A percentile compares a stretch with the other conserved stretches of the same genome.
Evolutionary conservation across 2,888 invertebrate species (phyloP).

Genomic region (Pharmacophagus antenor): DNA sequence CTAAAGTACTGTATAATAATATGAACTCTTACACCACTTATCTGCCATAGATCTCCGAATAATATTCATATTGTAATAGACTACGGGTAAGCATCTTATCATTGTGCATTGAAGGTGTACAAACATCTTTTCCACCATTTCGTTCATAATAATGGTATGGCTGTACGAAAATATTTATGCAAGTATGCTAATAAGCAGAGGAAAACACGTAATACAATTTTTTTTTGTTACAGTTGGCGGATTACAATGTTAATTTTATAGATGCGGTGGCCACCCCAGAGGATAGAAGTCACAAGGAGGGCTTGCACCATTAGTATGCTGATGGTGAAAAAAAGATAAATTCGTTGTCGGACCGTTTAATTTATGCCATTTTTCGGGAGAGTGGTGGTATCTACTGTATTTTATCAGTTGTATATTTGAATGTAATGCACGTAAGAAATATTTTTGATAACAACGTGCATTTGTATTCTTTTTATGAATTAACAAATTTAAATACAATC

Average conservation of each 20-base stretch:
- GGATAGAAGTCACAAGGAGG: conserved; percentile 52
- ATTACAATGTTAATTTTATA: conserved; percentile 80
- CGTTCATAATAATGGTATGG: not conserved
- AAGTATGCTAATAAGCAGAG: conserved; percentile 42
- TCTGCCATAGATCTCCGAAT: too few relatives aligned
- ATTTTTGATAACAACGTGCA: conserved; percentile 24
- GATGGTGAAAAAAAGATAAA: conserved; percentile 76
- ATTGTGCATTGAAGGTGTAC: too few relatives aligned
- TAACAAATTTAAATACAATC: conserved; percentile 23
- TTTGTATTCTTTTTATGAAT: conserved; percentile 18
- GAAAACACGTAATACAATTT: conserved; percentile 58
- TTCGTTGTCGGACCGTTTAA: conserved; percentile 74
- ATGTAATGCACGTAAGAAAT: conserved; percentile 26
- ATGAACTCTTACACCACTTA: too few relatives aligned
- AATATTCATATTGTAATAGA: too few relatives aligned
- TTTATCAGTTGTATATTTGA: conserved; percentile 34
- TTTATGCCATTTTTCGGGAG: conserved; percentile 67
- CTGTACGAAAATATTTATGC: conserved; percentile 37
- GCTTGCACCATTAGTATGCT: conserved; percentile 71
- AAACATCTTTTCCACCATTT: not conserved
- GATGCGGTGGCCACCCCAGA: conserved; percentile 66
- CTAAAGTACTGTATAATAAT: too few relatives aligned
- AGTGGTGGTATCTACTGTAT: conserved; percentile 41
- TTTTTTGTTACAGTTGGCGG: conserved; percentile 71
- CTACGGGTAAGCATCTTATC: not conserved